Evolutionary conservation across 2,797 vertebrate genomes (phyloP), one percentile per base, ranked within the genome.

Genomic region (Pampus argenteus): DNA sequence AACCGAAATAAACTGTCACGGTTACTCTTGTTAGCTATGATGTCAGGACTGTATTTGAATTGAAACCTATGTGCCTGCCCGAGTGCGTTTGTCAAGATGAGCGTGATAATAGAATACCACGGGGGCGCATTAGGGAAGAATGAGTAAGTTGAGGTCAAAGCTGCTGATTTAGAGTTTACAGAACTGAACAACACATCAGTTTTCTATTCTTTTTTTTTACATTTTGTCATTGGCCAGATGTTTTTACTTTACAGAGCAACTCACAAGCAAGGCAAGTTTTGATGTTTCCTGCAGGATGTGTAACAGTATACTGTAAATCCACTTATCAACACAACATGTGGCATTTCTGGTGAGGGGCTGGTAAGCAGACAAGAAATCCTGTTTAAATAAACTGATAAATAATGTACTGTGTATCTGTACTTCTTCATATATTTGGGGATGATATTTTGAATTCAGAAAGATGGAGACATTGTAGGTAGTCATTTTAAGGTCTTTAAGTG

Each of bases 71-170:
- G 58, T 9, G 42, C 13, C 52, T 71, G 71, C 59, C 55, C 2
- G 6, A 49, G 36, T 55, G 55, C 47, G 72, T 70, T 64, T 71
- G 66, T 82, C 62, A 69, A 68, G 66, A 31, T 34, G 57, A 60
- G 55, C 0, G 15, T 3, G 18, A 65, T 52, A 36, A 61, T 25
- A 44, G 40, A 69, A 40, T 8, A 70, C 69, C n/a, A 28, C 7
- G 55, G 50, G 74, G 59, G 36, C 57, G 80, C 71, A 81, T 78
- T n/a, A 61, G 34, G 7, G 55, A 38, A 59, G 20, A 49, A 47
- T 15, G 38, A 71, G 31, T 66, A 36, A 79, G 74, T 8, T 45
- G 34, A 77, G 61, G 74, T 59, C 68, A 83, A 38, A 47, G 61
- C 28, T 0, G 6, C 36, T 66, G 50, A 67, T 77, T 79, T 61